Evolutionary conservation across 2,797 vertebrate species (phyloP).

Genomic region (Neoniphon sammara): DNA sequence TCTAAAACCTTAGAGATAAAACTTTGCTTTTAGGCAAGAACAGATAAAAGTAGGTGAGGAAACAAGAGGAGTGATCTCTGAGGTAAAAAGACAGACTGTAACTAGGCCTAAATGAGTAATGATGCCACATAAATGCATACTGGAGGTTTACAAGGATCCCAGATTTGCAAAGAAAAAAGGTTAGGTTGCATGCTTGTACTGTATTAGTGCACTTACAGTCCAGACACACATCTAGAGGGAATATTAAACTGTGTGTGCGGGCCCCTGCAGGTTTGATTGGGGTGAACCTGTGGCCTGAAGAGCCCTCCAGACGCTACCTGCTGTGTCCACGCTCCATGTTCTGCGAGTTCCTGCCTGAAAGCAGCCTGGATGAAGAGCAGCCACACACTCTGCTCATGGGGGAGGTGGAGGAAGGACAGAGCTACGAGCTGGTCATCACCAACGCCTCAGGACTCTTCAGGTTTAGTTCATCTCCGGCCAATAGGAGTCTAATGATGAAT

Average conservation of each 20-base stretch:
- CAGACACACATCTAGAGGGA: too few species aligned
- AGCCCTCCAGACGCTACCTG: slow-evolving; percentile 82
- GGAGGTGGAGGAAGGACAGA: slow-evolving; percentile 84
- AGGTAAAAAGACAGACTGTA: too few species aligned
- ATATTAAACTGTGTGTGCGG: not conserved
- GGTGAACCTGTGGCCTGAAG: slow-evolving; percentile 89
- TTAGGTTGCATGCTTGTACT: too few species aligned
- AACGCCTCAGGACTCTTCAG: slow-evolving; percentile 86
- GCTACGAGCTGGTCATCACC: slow-evolving; percentile 89
- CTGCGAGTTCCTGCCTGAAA: slow-evolving; percentile 88
- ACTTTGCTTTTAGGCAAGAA: too few species aligned
- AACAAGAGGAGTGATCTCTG: too few species aligned
- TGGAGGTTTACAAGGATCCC: too few species aligned
- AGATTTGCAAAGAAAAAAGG: too few species aligned
- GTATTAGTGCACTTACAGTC: too few species aligned
- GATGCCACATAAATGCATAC: too few species aligned
- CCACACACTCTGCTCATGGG: slow-evolving; percentile 83
- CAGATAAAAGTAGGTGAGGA: too few species aligned
- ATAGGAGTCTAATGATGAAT: not conserved
- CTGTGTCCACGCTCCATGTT: slow-evolving; percentile 90
- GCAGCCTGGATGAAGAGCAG: slow-evolving; percentile 73
- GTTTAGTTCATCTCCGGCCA: slow-evolving; percentile 57
- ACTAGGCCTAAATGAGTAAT: too few species aligned
- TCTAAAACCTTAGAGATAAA: too few species aligned
- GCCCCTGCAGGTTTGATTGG: slow-evolving; percentile 86